Evolutionary conservation across 2,797 vertebrate species (phyloP).

Genomic region (Naso thynnoides): DNA sequence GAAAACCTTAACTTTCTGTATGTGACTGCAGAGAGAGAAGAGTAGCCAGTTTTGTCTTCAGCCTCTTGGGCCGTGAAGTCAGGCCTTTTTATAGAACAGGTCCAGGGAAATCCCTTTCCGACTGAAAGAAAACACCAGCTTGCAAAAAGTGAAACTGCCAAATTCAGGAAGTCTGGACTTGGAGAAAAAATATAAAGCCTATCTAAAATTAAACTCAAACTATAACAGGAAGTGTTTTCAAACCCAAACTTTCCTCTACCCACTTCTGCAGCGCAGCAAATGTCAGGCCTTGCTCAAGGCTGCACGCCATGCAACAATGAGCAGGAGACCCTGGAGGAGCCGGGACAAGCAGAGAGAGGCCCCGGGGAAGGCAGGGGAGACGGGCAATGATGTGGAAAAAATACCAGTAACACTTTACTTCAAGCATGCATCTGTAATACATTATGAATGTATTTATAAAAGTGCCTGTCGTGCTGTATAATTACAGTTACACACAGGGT

Average conservation of each 20-base stretch:
- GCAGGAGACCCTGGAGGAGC: constrained; percentile 30
- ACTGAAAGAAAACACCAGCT: constrained; percentile 34
- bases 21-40: not conserved
- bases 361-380: not conserved
- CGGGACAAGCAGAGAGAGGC: constrained; percentile 1
- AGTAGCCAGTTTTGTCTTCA: not conserved
- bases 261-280: constrained; percentile 35
- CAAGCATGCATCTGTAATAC: too few species aligned
- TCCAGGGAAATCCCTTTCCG: constrained; percentile 32
- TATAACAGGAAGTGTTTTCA: constrained; percentile 14
- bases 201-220: constrained; percentile 14
- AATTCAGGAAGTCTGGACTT: constrained; percentile 26
- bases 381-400: not conserved
- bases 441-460: too few species aligned
- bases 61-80: constrained; percentile 5
- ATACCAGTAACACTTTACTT: too few species aligned
- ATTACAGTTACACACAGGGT: too few species aligned
- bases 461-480: too few species aligned
- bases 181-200: constrained; percentile 4
- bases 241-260: constrained; percentile 33
- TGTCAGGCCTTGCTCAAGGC: constrained; percentile 58
- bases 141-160: constrained; percentile 25
- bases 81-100: too few species aligned
- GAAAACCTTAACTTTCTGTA: not conserved
- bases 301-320: constrained; percentile 1